A percentile compares a stretch with the other conserved stretches of the same genome.
phyloP scores from a whole-genome alignment of 2,888 invertebrate genomes.

The Myopa testacea region DNA sequence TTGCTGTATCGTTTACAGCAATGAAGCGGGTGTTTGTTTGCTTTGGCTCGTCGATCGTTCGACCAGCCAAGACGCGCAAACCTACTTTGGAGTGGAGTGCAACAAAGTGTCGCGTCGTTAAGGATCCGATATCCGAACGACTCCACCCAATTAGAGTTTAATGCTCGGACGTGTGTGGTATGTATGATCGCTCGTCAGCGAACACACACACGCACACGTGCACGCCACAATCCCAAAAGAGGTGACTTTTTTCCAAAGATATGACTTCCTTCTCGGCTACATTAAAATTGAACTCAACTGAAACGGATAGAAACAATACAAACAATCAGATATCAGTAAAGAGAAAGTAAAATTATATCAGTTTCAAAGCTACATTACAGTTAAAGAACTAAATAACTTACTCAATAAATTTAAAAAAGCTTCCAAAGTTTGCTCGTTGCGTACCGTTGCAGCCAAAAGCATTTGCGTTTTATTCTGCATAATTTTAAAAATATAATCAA shows the following conservation, averaged over 20 bases:
- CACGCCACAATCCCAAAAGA: too few species aligned
- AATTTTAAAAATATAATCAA: constrained; percentile 67
- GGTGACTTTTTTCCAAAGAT: constrained; percentile 45
- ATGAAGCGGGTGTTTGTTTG: too few species aligned
- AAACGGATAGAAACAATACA: constrained; percentile 2
- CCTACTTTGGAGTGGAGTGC: too few species aligned
- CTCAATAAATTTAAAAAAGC: constrained; percentile 72
- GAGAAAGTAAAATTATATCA: not conserved
- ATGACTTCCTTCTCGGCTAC: constrained; percentile 43
- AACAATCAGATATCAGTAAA: not conserved
- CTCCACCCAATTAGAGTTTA: too few species aligned
- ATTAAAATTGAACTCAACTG: constrained; percentile 43
- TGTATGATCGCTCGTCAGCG: too few species aligned
- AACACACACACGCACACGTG: too few species aligned
- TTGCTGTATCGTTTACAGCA: too few species aligned
- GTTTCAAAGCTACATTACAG: not conserved
- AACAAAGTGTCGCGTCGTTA: too few species aligned
- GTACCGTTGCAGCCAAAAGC: constrained; percentile 73
- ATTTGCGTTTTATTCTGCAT: constrained; percentile 63
- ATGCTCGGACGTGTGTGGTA: too few species aligned
- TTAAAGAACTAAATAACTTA: constrained; percentile 57
- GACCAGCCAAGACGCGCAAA: too few species aligned
- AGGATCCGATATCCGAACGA: too few species aligned
- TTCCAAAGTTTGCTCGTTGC: constrained; percentile 75
- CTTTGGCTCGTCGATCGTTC: too few species aligned